These are phyloP conservation scores for Ceratina japonica DNA, from an alignment of 1,140 invertebrate genomes.

Conservation along the genomic window DNA sequence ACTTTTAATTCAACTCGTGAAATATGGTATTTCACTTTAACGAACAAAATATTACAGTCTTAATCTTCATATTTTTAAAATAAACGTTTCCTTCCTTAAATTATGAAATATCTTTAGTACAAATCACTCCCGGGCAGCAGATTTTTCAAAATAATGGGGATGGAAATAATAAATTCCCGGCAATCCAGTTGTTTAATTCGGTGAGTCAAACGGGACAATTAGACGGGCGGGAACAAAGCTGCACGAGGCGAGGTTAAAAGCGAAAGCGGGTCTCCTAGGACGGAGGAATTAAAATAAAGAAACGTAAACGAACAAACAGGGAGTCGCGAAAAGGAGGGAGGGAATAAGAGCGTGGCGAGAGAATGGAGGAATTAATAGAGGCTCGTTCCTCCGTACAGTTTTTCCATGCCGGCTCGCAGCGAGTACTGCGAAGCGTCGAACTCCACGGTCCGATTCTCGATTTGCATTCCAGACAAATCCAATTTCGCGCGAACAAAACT, in stretches of 20 bases:
- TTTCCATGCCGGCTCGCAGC: slow-evolving; percentile 18
- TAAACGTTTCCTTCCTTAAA: too few relatives aligned
- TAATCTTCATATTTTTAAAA: too few relatives aligned
- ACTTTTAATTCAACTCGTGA: too few relatives aligned
- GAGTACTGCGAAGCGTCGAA: slow-evolving; percentile 35
- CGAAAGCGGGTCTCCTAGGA: not conserved
- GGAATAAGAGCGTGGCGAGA: not conserved
- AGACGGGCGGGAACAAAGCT: not conserved
- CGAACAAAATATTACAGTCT: too few relatives aligned
- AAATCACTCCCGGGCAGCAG: too few relatives aligned
- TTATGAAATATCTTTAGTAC: too few relatives aligned
- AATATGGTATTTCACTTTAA: too few relatives aligned
- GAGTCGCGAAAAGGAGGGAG: not conserved
- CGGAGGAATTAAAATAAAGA: not conserved
- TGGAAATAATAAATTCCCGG: not conserved
- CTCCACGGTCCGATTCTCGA: slow-evolving; percentile 49
- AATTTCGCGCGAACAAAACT: slow-evolving; percentile 65
- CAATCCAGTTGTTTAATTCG: slow-evolving; percentile 1
- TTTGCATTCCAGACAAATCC: slow-evolving; percentile 69
- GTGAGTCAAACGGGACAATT: slow-evolving; percentile 16
- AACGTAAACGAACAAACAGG: too few relatives aligned
- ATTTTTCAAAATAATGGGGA: not conserved
- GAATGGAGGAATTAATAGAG: slow-evolving; percentile 24
- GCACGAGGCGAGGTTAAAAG: not conserved
- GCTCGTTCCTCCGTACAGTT: slow-evolving; percentile 13